These are phyloP conservation scores for Microtus pennsylvanicus DNA, from an alignment of 2,113 vertebrate genomes.

Conservation along the genomic window DNA sequence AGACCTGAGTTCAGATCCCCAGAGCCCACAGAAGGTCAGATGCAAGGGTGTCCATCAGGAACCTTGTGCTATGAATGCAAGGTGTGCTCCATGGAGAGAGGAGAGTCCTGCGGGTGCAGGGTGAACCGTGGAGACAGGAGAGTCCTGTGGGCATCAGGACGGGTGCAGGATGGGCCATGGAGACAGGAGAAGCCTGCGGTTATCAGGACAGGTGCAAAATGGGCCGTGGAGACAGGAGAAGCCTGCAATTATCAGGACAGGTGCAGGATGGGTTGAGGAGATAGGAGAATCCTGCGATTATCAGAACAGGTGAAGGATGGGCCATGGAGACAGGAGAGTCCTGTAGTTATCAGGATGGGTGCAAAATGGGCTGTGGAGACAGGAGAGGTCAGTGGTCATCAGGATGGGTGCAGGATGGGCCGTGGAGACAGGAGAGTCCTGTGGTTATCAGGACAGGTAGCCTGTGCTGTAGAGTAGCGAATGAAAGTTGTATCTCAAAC, in stretches of 20 bases:
- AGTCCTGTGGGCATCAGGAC: too few relatives aligned
- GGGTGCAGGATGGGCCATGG: fast-evolving
- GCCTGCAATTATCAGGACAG: background rate
- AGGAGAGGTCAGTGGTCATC: background rate
- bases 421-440: too few relatives aligned
- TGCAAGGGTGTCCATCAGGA: too few relatives aligned
- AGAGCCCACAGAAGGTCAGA: background rate
- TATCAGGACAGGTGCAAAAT: too few relatives aligned
- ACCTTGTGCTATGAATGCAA: background rate
- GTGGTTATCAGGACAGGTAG: background rate
- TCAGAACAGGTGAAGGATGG: background rate
- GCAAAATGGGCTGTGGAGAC: background rate
- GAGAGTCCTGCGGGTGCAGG: background rate
- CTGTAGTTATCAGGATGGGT: too few relatives aligned
- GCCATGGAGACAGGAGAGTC: background rate
- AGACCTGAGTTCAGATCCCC: background rate
- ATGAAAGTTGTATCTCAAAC: background rate
- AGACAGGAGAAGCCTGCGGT: background rate
- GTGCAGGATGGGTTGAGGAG: background rate
- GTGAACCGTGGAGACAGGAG: background rate
- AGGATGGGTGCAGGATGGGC: too few relatives aligned
- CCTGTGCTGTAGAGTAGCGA: too few relatives aligned
- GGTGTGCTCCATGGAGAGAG: background rate
- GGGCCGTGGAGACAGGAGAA: too few relatives aligned
- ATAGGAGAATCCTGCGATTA: background rate